Evolutionary conservation across 2,113 vertebrate genomes (phyloP), one percentile per base, ranked within the genome.

Genomic region (Neolamprologus kungweensis): DNA sequence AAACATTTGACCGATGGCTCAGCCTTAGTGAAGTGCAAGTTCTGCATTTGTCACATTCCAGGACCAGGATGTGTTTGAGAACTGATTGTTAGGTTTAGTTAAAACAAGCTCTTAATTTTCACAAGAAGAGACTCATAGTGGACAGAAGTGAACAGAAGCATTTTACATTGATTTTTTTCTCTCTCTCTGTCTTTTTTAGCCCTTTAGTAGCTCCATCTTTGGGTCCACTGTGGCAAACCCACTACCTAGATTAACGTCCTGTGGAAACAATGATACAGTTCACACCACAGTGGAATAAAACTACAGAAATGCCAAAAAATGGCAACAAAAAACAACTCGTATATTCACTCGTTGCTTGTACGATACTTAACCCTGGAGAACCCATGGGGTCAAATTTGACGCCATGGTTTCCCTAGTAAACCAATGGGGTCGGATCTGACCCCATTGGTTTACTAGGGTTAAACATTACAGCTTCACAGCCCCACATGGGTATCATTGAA

Each of bases 11-110:
- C 16, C 2, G 9, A 75, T 47, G 14, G 40, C 14, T 0, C 40
- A 19, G 23, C 0, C 9, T 26, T 47, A 1, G 5, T 17, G 40
- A 26, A 28, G 0, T 0, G 21, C 21, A 26, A 45, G 9, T 5
- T 45, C 8, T 47, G 40, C 6, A 45, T 73, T 45, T 73, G 40
- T 73, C 68, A 10, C 4, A 0, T 47, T 5, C 37, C 68, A 17
- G 13, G 21, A 45, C 37, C 1, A 0, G 65, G 37, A 23, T 23
- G 35, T 14, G 37, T 23, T 71, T 71, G 65, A 71, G 35, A 26
- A 45, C n/a, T 45, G 13, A 45, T 73, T 73, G 14, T 45, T 45
- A 26, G 8, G 13, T 45, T 26, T 6, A 45, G 13, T 26, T 45
- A 0, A 16, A 45, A 73, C 21, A 42, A 73, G 7, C 65, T 17